Evolutionary conservation across 2,888 invertebrate genomes (phyloP).

Genomic region (Hololepta plana): DNA sequence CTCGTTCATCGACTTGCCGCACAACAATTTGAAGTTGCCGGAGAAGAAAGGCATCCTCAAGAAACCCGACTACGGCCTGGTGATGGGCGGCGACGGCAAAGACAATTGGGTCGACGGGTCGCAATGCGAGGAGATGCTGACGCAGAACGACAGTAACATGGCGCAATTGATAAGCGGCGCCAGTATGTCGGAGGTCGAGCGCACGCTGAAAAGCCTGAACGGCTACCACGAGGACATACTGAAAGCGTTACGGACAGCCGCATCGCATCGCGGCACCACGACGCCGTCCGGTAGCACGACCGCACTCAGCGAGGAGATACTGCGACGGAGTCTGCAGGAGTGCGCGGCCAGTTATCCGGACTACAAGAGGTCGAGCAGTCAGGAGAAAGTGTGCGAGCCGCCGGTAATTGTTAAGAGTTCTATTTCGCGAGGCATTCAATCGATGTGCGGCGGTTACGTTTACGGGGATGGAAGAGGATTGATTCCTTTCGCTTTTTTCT

Average conservation of each 20-base stretch:
- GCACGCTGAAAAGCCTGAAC: constrained; percentile 74
- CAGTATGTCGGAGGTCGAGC: constrained; percentile 58
- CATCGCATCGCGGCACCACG: constrained; percentile 42
- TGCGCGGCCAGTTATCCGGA: constrained; percentile 37
- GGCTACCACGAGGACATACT: constrained; percentile 87
- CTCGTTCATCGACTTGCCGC: constrained; percentile 64
- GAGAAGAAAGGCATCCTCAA: constrained; percentile 89
- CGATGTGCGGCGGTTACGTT: no score
- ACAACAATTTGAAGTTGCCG: constrained; percentile 60
- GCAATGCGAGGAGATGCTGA: constrained; percentile 32
- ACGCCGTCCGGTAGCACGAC: constrained; percentile 45
- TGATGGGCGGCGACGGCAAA: constrained; percentile 47
- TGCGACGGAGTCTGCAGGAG: constrained; percentile 48
- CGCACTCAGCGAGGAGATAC: constrained; percentile 46
- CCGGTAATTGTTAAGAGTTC: constrained; percentile 24
- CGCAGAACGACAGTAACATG: constrained; percentile 31
- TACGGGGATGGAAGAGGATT: no score
- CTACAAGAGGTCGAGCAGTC: constrained; percentile 40
- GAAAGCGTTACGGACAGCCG: constrained; percentile 74
- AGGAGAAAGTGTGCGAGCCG: constrained; percentile 61
- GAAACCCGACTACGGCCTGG: constrained; percentile 64
- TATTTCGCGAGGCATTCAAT: no score
- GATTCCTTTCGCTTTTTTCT: no score
- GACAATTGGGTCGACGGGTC: constrained; percentile 60
- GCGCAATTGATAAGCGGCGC: constrained; percentile 34